Base-by-base conservation (phyloP, 1,140 invertebrate species). In the Pogonomyrmex californicus region DNA sequence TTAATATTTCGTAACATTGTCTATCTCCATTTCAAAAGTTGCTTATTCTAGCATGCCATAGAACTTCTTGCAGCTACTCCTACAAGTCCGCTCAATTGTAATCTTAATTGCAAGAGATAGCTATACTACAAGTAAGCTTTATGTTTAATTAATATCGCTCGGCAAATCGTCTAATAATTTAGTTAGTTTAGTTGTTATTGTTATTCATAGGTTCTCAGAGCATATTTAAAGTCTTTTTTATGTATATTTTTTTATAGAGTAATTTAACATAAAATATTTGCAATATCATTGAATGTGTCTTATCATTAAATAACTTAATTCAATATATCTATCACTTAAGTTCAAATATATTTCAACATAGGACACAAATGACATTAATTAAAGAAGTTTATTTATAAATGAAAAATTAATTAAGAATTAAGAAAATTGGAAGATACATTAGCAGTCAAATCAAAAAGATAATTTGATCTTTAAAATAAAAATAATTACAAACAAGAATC, bases 1-100 rank as follows among this genome's bases (percentile, higher is more conserved):
- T 83, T 83, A 83, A 83, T 60, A 73, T 83, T 73, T 54, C n/a
- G 54, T 73, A 83, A 83, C 41, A 73, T 49, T 83, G 68, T 79
- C 76, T 54, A 47, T 83, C 12, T 83, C 41, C 44, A 83, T 83
- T 82, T 73, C 68, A 70, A 83, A 73, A 73, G 54, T 83, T 83
- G 44, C 75, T 83, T 73, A 75, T 75, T 83, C 9, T 75, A 62
- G 44, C 38, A 23, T 73, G 12, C 38, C 30, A 30, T 62, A 47
- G 33, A 83, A 83, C 79, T 83, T 83, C 51, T 73, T 41, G 78
- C 17, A 70, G 23, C 33, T 23, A 82, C 38, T 71, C 51, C 54
- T 49, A 62, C 54, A 4, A 33, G 41, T 41, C 7, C 41, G 10
- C 9, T 70, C 23, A 2, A 49, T 70, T 38, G 36, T 30, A 54